A percentile compares a stretch with the other conserved stretches of the same genome.
These are phyloP conservation scores for Poeciliopsis retropinna DNA, from an alignment of 2,113 vertebrate genomes.

Conservation along the genomic window DNA sequence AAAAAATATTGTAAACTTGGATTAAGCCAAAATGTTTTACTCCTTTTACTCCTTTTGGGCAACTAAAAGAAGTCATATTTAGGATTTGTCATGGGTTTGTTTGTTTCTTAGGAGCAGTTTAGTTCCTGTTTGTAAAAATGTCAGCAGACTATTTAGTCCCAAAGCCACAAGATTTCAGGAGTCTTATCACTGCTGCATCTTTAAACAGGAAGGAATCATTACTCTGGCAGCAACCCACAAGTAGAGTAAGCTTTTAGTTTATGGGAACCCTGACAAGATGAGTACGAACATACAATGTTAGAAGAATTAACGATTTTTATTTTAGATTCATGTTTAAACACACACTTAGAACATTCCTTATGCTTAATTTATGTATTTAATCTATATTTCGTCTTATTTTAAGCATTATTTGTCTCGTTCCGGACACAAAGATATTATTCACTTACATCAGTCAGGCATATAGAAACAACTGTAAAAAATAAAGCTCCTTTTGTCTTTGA, in stretches of 20 bases:
- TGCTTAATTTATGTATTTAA: too few relatives aligned
- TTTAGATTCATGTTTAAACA: background rate
- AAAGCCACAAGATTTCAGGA: slow-evolving; percentile 43
- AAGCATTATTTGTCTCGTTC: background rate
- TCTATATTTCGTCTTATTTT: background rate
- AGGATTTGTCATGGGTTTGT: background rate
- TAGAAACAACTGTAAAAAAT: background rate
- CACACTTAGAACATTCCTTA: too few relatives aligned
- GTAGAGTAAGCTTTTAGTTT: slow-evolving; percentile 46
- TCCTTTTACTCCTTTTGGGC: too few relatives aligned
- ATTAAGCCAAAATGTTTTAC: too few relatives aligned
- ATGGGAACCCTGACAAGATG: slow-evolving; percentile 29
- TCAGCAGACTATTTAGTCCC: slow-evolving; percentile 19
- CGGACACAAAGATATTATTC: background rate
- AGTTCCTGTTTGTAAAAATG: slow-evolving; percentile 16
- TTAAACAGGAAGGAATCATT: slow-evolving; percentile 78
- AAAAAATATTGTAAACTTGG: too few relatives aligned
- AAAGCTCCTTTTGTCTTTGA: slow-evolving; percentile 44
- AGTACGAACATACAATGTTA: slow-evolving; percentile 2
- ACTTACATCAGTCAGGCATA: background rate
- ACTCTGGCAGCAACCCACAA: slow-evolving; percentile 56
- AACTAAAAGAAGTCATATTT: background rate
- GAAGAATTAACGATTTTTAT: background rate
- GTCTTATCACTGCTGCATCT: slow-evolving; percentile 61
- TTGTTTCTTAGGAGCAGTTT: background rate